A percentile compares a stretch with the other conserved stretches of the same genome.
phyloP scores from a whole-genome alignment of 2,113 vertebrate genomes.

The Alouatta palliata region DNA sequence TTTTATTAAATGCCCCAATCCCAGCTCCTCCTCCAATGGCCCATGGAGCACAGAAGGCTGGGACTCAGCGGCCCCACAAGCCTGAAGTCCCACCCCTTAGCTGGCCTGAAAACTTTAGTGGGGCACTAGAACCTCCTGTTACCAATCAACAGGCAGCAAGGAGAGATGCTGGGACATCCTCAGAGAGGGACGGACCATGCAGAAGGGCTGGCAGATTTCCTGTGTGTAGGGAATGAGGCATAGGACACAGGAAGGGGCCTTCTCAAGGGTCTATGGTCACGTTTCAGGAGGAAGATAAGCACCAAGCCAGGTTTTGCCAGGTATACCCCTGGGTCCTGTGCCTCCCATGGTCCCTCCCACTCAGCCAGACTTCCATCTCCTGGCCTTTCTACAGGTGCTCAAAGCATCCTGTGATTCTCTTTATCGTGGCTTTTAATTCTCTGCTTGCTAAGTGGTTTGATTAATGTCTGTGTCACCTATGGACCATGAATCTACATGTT shows the following conservation, averaged over 20 bases:
- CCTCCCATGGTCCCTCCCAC: not conserved
- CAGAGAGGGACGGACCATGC: not conserved
- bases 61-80: not conserved
- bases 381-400: not conserved
- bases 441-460: not conserved
- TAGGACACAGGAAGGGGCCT: not conserved
- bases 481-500: not conserved
- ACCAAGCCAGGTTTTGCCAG: not conserved
- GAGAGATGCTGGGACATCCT: not conserved
- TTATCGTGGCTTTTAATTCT: not conserved
- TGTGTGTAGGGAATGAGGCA: not conserved
- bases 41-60: not conserved
- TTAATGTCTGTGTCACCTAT: not conserved
- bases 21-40: not conserved
- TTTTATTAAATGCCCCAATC: not conserved
- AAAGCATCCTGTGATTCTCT: not conserved
- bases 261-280: not conserved
- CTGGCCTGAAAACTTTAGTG: not conserved
- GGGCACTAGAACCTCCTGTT: not conserved
- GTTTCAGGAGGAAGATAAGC: constrained; percentile 17
- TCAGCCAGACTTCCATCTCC: too few species aligned
- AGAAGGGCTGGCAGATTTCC: not conserved
- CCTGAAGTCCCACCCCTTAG: not conserved
- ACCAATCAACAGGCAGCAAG: not conserved
- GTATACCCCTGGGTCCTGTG: not conserved